Evolutionary conservation across 1,140 invertebrate genomes (phyloP), one percentile per base, ranked within the genome.

Genomic region (Rhizoglyphus robini): DNA sequence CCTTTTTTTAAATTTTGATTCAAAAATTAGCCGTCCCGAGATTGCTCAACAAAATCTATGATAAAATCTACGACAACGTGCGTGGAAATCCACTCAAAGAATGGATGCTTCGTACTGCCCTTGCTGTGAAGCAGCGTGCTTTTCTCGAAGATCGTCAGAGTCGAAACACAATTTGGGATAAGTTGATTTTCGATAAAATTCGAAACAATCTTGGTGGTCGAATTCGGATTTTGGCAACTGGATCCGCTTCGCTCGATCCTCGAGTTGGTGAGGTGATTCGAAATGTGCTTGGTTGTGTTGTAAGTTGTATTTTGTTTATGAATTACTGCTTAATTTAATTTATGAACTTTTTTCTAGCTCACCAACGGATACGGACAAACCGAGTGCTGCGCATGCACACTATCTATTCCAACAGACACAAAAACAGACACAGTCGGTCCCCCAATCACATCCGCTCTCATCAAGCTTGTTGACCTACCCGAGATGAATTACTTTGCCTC

Each of bases 361-460:
- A 83, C 93, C 32, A 92, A 96, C 79, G 93, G 95, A 18, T 99
- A 98, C 77, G 95, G 95, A 0, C 94, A 97, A 78, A 99, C 95
- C 3, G 95, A 99, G 77, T 94, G 89, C 73, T 93, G 91, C 63
- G 90, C 92, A 20, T 85, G 91, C 29, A 88, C 89, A 20, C 78
- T 95, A 4, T 93, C 90, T 4, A 83, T 96, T 66, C 89, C 92
- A 79, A 90, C 90, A 13, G 93, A 96, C 74, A 82, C 85, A n/a
- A n/a, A n/a, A n/a, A 41, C 60, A 68, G 70, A 68, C 31, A 90
- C 95, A 78, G 91, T 96, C 59, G 93, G 94, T 51, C 90, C 92
- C 68, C 93, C 94, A 38, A 83, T 97, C 34, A 84, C 88, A 54
- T 96, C 92, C 77, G 90, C 87, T 75, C 87, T 86, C 74, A 82